phyloP scores from a whole-genome alignment of 2,797 vertebrate genomes.

The Cottoperca gobio region DNA sequence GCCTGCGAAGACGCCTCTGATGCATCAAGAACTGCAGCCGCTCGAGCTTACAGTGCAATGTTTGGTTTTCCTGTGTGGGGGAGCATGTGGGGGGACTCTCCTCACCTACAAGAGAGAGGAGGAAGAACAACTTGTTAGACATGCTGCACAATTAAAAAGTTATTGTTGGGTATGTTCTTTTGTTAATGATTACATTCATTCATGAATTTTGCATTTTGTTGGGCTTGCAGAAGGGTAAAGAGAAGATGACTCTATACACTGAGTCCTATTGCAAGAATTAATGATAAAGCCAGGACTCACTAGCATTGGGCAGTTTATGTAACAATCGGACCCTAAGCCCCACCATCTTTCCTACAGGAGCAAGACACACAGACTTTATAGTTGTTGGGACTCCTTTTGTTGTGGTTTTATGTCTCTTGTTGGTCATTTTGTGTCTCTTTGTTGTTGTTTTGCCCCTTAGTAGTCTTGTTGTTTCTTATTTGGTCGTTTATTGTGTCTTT shows the following conservation, averaged over 20 bases:
- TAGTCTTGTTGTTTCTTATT: too few relatives aligned
- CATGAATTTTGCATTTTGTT: neutral
- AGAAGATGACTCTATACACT: neutral
- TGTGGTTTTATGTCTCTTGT: too few relatives aligned
- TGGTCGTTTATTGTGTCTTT: too few relatives aligned
- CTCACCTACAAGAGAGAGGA: slow-evolving; percentile 76
- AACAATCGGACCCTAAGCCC: too few relatives aligned
- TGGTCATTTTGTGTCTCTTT: too few relatives aligned
- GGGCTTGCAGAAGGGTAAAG: neutral
- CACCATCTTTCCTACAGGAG: too few relatives aligned
- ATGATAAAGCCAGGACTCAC: neutral
- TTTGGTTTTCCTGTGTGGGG: slow-evolving; percentile 90
- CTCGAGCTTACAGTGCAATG: slow-evolving; percentile 92
- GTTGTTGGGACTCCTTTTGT: too few relatives aligned
- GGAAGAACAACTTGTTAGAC: neutral
- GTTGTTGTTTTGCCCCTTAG: too few relatives aligned
- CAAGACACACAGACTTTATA: too few relatives aligned
- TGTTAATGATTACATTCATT: neutral
- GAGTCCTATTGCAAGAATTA: neutral
- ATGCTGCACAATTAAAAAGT: neutral
- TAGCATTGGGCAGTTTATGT: too few relatives aligned
- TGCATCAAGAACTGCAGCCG: slow-evolving; percentile 92
- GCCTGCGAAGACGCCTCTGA: slow-evolving; percentile 89
- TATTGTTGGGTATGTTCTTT: neutral
- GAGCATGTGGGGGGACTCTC: slow-evolving; percentile 53